These are phyloP conservation scores for Tenrec ecaudatus DNA, from an alignment of 2,113 vertebrate genomes.

Conservation along the genomic window DNA sequence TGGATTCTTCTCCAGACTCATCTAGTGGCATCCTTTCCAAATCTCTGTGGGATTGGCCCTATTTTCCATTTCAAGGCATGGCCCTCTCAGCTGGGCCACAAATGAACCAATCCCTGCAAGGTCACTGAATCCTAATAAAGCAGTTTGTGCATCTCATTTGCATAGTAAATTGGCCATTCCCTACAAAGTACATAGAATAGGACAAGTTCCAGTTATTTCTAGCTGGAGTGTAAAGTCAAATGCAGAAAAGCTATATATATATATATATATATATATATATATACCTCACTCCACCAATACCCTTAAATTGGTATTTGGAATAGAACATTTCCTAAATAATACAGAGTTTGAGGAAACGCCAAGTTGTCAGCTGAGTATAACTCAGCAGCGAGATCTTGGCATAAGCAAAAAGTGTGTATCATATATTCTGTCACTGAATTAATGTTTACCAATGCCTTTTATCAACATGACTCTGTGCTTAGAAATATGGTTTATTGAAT, in stretches of 20 bases:
- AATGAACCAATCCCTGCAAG: background rate
- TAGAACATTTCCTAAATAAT: slow-evolving; percentile 27
- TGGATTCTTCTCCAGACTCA: background rate
- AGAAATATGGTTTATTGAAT: slow-evolving; percentile 30
- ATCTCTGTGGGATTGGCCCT: background rate
- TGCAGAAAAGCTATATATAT: background rate
- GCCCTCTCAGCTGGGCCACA: background rate
- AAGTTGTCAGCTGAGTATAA: background rate
- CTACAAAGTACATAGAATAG: background rate
- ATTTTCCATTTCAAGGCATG: background rate
- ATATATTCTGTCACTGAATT: background rate
- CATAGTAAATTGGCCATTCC: background rate
- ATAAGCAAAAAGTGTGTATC: background rate
- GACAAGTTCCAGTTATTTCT: background rate
- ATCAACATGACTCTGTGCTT: background rate
- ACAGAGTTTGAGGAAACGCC: background rate
- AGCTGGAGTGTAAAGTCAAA: background rate
- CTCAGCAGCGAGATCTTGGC: background rate
- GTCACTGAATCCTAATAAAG: background rate
- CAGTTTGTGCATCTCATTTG: background rate
- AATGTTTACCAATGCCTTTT: slow-evolving; percentile 30
- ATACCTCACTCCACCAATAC: background rate
- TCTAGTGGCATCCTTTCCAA: background rate
- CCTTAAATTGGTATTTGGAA: background rate
- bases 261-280: too few species aligned